A percentile compares a stretch with the other conserved stretches of the same genome.
These are phyloP conservation scores for Tachina lurida DNA, from an alignment of 2,888 invertebrate species.

Conservation along the genomic window DNA sequence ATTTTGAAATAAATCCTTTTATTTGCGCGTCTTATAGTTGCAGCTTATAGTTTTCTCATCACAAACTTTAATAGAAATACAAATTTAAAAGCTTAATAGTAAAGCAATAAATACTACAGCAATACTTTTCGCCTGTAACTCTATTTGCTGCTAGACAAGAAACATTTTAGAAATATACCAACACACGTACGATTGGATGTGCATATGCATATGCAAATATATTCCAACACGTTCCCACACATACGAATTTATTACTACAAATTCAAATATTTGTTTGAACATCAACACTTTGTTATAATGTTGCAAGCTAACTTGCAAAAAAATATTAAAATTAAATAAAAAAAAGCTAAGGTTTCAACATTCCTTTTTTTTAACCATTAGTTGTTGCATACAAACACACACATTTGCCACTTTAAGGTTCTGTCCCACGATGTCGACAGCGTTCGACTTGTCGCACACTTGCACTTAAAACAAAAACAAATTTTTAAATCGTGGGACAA, in stretches of 20 bases:
- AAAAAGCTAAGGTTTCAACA: background rate
- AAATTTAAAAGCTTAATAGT: conserved; percentile 4
- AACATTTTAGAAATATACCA: conserved; percentile 24
- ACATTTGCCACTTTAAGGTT: conserved; percentile 20
- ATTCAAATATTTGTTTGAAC: conserved; percentile 22
- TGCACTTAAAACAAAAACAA: too few relatives aligned
- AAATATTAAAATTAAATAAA: background rate
- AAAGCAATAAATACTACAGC: background rate
- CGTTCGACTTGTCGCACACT: too few relatives aligned
- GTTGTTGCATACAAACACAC: conserved; percentile 25
- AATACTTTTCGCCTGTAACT: background rate
- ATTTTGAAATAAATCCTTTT: conserved; percentile 5
- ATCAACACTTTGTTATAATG: conserved; percentile 37
- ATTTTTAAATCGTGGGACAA: too few relatives aligned
- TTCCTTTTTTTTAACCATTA: background rate
- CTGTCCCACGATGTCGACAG: too few relatives aligned
- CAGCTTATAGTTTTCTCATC: conserved; percentile 17
- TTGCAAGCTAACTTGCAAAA: background rate
- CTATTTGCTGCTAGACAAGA: background rate
- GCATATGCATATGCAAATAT: background rate
- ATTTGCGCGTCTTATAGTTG: conserved; percentile 5
- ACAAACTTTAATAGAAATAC: conserved; percentile 1
- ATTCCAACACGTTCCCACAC: background rate
- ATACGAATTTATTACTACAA: background rate
- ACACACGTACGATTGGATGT: background rate